phyloP scores from a whole-genome alignment of 2,888 invertebrate genomes.

The Opisthograptis luteolata region DNA sequence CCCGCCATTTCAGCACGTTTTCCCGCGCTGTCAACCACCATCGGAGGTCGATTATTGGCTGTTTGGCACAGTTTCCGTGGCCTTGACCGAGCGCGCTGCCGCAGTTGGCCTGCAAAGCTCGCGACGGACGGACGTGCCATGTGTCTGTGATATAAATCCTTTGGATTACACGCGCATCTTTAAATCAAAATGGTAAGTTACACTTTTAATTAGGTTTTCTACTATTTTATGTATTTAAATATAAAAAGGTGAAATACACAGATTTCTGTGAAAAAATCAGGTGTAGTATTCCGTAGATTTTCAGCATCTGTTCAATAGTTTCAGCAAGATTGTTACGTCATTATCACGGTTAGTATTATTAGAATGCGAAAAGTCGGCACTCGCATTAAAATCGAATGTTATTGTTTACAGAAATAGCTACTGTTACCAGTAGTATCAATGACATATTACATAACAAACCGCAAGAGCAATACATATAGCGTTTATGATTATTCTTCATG shows the following conservation, averaged over 20 bases:
- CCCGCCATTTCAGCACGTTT: slow-evolving; percentile 45
- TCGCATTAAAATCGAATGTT: slow-evolving; percentile 9
- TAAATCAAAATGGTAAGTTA: slow-evolving; percentile 70
- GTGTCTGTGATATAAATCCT: slow-evolving; percentile 29
- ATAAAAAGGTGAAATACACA: not conserved
- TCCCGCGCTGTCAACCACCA: slow-evolving; percentile 67
- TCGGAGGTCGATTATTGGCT: slow-evolving; percentile 54
- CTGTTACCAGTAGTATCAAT: no score
- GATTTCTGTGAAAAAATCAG: not conserved
- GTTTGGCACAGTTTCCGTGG: slow-evolving; percentile 74
- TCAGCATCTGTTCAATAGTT: slow-evolving; percentile 27
- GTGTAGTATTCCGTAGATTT: not conserved
- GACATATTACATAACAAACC: slow-evolving; percentile 10
- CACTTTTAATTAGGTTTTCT: not conserved
- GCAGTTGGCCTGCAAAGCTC: slow-evolving; percentile 71
- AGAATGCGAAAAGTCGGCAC: slow-evolving; percentile 21
- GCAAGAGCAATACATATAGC: no score
- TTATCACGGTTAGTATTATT: slow-evolving; percentile 27
- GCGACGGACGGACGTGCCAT: slow-evolving; percentile 48
- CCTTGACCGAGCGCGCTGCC: slow-evolving; percentile 72
- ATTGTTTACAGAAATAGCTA: slow-evolving; percentile 23
- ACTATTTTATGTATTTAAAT: not conserved
- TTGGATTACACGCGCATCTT: slow-evolving; percentile 51
- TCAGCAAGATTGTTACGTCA: slow-evolving; percentile 35
- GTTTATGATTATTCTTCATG: no score